phyloP scores from a whole-genome alignment of 2,888 invertebrate genomes.

The Bembecia ichneumoniformis region DNA sequence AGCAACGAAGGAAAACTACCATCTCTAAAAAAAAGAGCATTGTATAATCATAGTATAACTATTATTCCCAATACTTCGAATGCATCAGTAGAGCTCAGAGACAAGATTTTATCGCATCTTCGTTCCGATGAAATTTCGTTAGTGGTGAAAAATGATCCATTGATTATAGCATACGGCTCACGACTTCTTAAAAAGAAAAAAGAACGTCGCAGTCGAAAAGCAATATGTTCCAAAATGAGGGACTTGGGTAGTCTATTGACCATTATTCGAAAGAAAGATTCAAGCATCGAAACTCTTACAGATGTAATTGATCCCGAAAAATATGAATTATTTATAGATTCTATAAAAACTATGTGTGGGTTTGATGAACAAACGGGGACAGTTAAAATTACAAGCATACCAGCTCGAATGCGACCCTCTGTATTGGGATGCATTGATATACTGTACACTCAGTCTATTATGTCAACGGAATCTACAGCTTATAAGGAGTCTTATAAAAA shows the following conservation, averaged over 20 bases:
- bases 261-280: conserved; percentile 3
- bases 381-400: conserved; percentile 8
- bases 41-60: not conserved
- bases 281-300: conserved; percentile 4
- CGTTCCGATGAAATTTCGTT: conserved; percentile 8
- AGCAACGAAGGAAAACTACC: not conserved
- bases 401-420: conserved; percentile 6
- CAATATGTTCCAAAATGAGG: conserved; percentile 10
- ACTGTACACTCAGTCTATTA: conserved; percentile 3
- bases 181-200: conserved; percentile 1
- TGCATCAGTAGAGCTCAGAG: too few relatives aligned
- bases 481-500: conserved; percentile 6
- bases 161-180: conserved; percentile 4
- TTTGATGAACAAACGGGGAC: conserved; percentile 9
- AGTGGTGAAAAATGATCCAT: conserved; percentile 6
- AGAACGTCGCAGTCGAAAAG: conserved; percentile 3
- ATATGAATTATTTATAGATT: conserved; percentile 7
- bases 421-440: conserved; percentile 9
- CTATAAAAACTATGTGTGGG: conserved; percentile 9
- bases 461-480: conserved; percentile 1
- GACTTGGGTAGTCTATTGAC: conserved; percentile 8
- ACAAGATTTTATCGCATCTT: conserved; percentile 5
- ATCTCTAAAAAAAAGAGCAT: not conserved
- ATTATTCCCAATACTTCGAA: not conserved
- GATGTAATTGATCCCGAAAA: conserved; percentile 7